phyloP scores from a whole-genome alignment of 2,888 invertebrate species.

The Chalcosyrphus nemorum region DNA sequence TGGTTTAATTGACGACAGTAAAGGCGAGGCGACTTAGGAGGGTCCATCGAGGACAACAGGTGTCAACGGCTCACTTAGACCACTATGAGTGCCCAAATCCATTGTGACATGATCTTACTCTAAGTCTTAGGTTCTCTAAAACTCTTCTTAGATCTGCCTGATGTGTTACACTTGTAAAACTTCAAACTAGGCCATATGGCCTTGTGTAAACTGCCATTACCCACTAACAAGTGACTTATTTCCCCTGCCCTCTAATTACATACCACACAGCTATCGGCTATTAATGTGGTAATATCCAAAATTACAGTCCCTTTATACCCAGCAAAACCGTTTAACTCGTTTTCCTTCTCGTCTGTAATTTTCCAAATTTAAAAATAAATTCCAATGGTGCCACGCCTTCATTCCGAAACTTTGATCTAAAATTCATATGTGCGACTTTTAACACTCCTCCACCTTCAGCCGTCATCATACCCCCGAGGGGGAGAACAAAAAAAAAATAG shows the following conservation, averaged over 20 bases:
- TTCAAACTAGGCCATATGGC: too few relatives aligned
- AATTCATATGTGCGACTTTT: conserved; percentile 68
- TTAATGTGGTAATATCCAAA: neutral
- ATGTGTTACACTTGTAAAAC: too few relatives aligned
- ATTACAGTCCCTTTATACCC: neutral
- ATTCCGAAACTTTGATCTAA: conserved; percentile 59
- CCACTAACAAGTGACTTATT: neutral
- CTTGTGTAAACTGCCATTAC: neutral
- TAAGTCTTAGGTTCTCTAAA: too few relatives aligned
- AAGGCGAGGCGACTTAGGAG: too few relatives aligned
- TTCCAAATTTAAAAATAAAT: conserved; percentile 58
- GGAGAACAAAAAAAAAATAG: neutral
- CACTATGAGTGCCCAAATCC: too few relatives aligned
- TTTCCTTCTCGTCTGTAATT: conserved; percentile 54
- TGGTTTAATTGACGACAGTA: too few relatives aligned
- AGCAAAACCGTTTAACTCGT: conserved; percentile 34
- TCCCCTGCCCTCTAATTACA: neutral
- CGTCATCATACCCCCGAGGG: neutral
- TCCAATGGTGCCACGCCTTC: conserved; percentile 42
- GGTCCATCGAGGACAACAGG: too few relatives aligned
- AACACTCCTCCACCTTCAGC: conserved; percentile 46
- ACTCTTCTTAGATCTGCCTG: too few relatives aligned
- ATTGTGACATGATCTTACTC: too few relatives aligned
- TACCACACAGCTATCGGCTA: neutral
- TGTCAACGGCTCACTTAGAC: too few relatives aligned